Conservation (phyloP, 2,113 vertebrate species). For the Typhlomys cinereus region DNA sequence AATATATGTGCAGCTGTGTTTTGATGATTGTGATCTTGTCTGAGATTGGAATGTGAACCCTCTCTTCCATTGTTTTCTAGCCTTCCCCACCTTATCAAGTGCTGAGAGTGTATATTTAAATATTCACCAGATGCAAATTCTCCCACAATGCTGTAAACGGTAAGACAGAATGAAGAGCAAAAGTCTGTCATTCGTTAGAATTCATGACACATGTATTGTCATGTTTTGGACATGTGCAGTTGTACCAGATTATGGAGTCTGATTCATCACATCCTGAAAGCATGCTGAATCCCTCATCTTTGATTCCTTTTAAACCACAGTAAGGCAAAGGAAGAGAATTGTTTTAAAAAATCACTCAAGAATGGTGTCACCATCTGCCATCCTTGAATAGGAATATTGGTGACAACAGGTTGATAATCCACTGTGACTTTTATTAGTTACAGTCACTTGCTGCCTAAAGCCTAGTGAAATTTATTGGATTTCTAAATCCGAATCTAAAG, state of each 20-base stretch:
- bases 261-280: background rate
- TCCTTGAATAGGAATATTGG: background rate
- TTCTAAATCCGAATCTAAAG: background rate
- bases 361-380: background rate
- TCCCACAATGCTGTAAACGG: background rate
- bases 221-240: background rate
- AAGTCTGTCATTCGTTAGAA: background rate
- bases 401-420: background rate
- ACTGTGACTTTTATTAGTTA: background rate
- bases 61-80: background rate
- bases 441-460: background rate
- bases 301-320: background rate
- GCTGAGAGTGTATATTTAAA: background rate
- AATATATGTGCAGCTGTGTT: background rate
- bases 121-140: background rate
- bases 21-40: background rate
- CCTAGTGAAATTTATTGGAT: background rate
- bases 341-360: background rate
- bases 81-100: background rate
- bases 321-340: background rate
- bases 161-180: background rate
- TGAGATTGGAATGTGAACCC: accelerated
- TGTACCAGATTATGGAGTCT: background rate
- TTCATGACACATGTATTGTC: background rate
- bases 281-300: background rate